A percentile compares a stretch with the other conserved stretches of the same genome.
These are phyloP conservation scores for Lasioglossum morio DNA, from an alignment of 2,888 invertebrate species.

Conservation along the genomic window DNA sequence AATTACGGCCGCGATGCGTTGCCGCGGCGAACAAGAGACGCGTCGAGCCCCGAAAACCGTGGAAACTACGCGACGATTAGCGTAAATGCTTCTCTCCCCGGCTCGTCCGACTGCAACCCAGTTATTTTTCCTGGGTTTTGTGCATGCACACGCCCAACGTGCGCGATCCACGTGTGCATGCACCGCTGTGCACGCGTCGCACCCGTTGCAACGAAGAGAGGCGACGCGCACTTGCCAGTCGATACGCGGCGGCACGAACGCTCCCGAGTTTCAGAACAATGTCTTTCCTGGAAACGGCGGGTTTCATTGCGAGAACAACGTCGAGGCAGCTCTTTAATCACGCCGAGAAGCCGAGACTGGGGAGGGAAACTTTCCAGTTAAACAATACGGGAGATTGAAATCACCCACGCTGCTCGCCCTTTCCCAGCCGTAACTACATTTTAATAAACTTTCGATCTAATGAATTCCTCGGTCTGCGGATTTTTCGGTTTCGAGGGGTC, in stretches of 20 bases:
- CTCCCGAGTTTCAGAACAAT: conserved; percentile 59
- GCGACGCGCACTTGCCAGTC: conserved; percentile 48
- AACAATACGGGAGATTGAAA: conserved; percentile 67
- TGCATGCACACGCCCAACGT: conserved; percentile 8
- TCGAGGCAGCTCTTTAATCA: conserved; percentile 67
- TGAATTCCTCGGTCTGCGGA: neutral
- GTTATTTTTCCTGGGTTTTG: conserved; percentile 61
- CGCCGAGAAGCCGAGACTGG: conserved; percentile 40
- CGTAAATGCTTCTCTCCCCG: conserved; percentile 31
- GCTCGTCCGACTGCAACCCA: conserved; percentile 8
- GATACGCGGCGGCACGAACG: conserved; percentile 51
- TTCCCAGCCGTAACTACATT: conserved; percentile 41
- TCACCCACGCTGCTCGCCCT: conserved; percentile 35
- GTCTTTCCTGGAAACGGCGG: conserved; percentile 65
- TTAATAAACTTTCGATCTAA: conserved; percentile 53
- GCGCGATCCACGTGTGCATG: neutral
- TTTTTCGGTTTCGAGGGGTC: neutral
- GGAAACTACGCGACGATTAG: conserved; percentile 50
- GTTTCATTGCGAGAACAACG: conserved; percentile 63
- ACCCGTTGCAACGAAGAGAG: neutral
- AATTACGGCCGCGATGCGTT: conserved; percentile 50
- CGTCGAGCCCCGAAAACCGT: conserved; percentile 13
- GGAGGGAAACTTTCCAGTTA: conserved; percentile 59
- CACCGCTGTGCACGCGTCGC: neutral
- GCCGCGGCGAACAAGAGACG: neutral